phyloP scores from a whole-genome alignment of 2,888 invertebrate genomes.

The Lacanobia oleracea region DNA sequence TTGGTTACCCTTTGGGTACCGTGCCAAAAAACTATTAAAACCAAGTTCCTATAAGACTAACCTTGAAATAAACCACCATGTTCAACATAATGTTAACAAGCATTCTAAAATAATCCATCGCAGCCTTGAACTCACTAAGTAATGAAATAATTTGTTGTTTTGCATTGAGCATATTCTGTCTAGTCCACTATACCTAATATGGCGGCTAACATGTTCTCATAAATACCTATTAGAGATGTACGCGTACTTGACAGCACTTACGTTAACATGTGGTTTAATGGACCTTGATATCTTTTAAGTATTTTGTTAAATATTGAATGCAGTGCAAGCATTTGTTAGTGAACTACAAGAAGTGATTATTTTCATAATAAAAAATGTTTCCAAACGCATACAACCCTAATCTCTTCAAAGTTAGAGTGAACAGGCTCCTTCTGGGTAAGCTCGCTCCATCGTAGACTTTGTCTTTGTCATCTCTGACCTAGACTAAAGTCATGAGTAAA shows the following conservation, averaged over 20 bases:
- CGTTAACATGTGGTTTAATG: neutral
- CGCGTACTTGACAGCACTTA: neutral
- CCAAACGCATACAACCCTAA: too few species aligned
- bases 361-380: too few species aligned
- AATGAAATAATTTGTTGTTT: neutral
- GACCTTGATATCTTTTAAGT: constrained; percentile 15
- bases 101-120: constrained; percentile 6
- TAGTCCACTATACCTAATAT: neutral
- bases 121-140: constrained; percentile 39
- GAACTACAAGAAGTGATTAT: neutral
- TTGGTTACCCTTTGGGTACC: too few species aligned
- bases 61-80: constrained; percentile 20
- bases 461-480: too few species aligned
- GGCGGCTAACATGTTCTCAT: neutral
- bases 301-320: neutral
- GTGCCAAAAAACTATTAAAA: neutral
- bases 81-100: neutral
- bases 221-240: neutral
- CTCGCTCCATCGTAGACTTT: too few species aligned
- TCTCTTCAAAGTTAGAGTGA: too few species aligned
- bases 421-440: too few species aligned
- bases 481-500: too few species aligned
- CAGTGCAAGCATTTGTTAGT: neutral
- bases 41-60: neutral
- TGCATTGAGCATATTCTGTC: constrained; percentile 6